Evolutionary conservation across 2,113 vertebrate genomes (phyloP).

Genomic region (Apodemus speciosus): DNA sequence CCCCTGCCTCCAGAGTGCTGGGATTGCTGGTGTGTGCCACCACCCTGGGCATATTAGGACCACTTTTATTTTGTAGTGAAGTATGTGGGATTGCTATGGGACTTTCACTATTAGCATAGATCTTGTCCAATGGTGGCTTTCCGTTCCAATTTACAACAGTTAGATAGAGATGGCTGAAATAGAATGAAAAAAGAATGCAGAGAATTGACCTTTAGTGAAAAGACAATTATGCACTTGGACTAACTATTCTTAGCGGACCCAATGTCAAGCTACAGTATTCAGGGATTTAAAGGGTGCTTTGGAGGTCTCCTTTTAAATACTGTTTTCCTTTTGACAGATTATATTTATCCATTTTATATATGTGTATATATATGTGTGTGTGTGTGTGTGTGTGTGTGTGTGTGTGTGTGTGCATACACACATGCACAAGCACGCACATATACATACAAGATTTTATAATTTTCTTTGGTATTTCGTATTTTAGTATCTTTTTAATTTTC

Average conservation of each 20-base stretch:
- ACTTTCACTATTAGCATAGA: background rate
- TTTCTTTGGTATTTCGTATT: background rate
- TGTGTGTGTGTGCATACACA: too few relatives aligned
- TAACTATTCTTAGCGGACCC: background rate
- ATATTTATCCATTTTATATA: background rate
- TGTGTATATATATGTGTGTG: background rate
- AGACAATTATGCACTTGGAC: background rate
- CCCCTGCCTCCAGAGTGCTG: background rate
- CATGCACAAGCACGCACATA: too few relatives aligned
- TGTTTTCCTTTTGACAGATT: background rate
- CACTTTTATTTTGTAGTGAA: background rate
- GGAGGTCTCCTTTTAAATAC: background rate
- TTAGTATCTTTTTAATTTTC: background rate
- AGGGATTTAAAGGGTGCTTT: background rate
- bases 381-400: background rate
- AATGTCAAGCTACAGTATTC: background rate
- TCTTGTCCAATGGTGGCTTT: background rate
- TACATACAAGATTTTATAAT: background rate
- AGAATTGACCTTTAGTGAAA: background rate
- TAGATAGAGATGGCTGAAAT: background rate
- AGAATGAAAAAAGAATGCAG: background rate
- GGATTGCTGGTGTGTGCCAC: background rate
- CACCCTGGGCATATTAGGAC: background rate
- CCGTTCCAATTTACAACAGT: background rate
- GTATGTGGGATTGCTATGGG: background rate